A percentile compares a stretch with the other conserved stretches of the same genome.
Conservation (phyloP, 2,113 vertebrate genomes). For the Mesocricetus auratus region DNA sequence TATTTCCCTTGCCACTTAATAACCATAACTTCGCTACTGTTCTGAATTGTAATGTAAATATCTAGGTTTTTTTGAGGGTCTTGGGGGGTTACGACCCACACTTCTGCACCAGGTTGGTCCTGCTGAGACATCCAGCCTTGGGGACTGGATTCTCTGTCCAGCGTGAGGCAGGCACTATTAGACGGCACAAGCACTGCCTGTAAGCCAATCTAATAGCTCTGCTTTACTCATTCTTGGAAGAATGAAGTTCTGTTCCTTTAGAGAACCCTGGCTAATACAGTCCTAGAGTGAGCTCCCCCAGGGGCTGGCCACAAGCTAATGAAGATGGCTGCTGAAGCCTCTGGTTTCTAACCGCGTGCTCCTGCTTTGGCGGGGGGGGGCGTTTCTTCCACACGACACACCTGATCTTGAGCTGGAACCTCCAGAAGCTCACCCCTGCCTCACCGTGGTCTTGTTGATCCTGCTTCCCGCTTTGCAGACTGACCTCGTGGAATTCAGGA, state of each 20-base stretch:
- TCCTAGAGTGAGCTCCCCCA: rapidly evolving
- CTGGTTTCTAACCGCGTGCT: background rate
- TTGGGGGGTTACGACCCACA: background rate
- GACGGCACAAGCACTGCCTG: background rate
- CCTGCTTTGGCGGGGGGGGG: background rate
- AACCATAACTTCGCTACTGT: background rate
- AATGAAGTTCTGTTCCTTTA: background rate
- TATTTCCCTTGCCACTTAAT: background rate
- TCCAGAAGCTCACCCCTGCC: background rate
- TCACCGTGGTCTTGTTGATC: background rate
- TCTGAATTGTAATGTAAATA: background rate
- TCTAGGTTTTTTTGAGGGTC: background rate
- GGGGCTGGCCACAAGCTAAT: background rate
- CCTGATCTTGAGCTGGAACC: background rate
- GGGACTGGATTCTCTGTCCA: background rate
- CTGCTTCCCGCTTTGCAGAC: background rate
- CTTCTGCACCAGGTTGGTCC: background rate
- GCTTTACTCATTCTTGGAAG: background rate
- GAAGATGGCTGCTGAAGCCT: background rate
- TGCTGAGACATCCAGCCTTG: background rate
- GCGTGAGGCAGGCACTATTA: background rate
- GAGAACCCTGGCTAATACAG: background rate
- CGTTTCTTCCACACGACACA: background rate
- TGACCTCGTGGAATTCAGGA: background rate
- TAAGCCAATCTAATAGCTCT: background rate